Base-by-base conservation (phyloP, 2,888 invertebrate genomes). In the Phania funesta region DNA sequence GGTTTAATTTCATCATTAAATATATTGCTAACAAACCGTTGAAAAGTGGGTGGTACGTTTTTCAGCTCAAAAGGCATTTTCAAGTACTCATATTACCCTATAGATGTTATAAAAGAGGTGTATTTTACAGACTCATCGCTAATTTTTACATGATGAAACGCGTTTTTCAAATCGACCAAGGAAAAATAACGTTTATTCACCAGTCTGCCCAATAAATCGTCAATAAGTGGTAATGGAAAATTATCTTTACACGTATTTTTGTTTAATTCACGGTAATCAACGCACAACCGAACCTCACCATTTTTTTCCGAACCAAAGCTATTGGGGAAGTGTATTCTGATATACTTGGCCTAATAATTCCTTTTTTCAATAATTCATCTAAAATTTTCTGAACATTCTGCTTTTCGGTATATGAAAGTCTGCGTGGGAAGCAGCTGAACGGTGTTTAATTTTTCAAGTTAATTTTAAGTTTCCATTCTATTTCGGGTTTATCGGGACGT, bases 51-150 rank as follows among this genome's bases (percentile, higher is more conserved):
- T 11, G 80, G 68, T 1, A 76, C 52, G 32, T 79, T 83, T 48
- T 58, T 83, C 41, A 80, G 48, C 0, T 60, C 80, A 48, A 83
- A 80, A 1, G 80, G 80, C 83, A 83, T 83, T 35, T n/a, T 48
- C 13, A 48, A 22, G 22, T 22, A 48, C 22, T 41, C 35, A 18
- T 41, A 73, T 16, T 48, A 38, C 13, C 74, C 65, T 20, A 75
- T 20, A 1, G 46, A 56, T 7, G 74, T 75, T 1, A 54, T 79
- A 58, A 44, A 80, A 76, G 46, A 86, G 80, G 58, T 80, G 60
- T 62, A 83, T 83, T 60, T 86, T 2, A 67, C 18, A 0, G 75
- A 71, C 3, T 64, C 64, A 7, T 70, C 46, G 18, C 9, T 64
- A 22, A 64, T 6, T 32, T 48, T 22, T 5, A 32, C 77, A n/a